Evolutionary conservation across 2,888 invertebrate species (phyloP).

Genomic region (Holacanthella duospinosa): DNA sequence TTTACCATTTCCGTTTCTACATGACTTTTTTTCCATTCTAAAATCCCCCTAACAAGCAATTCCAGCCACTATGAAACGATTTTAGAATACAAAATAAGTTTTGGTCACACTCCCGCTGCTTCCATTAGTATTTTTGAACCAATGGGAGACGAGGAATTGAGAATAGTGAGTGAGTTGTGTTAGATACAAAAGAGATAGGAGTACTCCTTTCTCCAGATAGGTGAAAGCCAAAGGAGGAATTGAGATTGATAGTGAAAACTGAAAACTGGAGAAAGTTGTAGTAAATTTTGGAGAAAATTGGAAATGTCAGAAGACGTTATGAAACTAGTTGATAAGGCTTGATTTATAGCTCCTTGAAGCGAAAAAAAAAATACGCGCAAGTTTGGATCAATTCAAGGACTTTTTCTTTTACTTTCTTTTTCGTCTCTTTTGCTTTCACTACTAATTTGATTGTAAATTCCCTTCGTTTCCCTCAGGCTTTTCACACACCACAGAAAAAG

Average conservation of each 20-base stretch:
- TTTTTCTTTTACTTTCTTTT: background rate
- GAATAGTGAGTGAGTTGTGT: background rate
- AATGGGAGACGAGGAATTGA: background rate
- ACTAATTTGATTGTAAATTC: constrained; percentile 23
- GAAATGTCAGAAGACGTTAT: constrained; percentile 36
- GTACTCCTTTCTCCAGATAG: background rate
- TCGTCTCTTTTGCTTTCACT: constrained; percentile 15
- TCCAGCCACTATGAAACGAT: background rate
- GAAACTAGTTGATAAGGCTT: constrained; percentile 32
- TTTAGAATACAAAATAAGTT: background rate
- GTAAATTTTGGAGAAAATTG: constrained; percentile 35
- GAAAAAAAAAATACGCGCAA: background rate
- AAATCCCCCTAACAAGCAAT: background rate
- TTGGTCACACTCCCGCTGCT: too few relatives aligned
- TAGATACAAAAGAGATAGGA: background rate
- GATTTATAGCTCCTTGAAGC: constrained; percentile 16
- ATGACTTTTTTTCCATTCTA: background rate
- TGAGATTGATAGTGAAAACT: constrained; percentile 18
- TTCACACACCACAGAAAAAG: background rate
- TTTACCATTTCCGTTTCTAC: too few relatives aligned
- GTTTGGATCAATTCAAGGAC: background rate
- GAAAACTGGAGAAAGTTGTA: constrained; percentile 12
- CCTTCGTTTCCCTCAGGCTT: background rate
- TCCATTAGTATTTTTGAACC: background rate
- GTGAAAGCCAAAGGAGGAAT: background rate